Evolutionary conservation across 2,113 vertebrate species (phyloP).

Genomic region (Laticauda colubrina): DNA sequence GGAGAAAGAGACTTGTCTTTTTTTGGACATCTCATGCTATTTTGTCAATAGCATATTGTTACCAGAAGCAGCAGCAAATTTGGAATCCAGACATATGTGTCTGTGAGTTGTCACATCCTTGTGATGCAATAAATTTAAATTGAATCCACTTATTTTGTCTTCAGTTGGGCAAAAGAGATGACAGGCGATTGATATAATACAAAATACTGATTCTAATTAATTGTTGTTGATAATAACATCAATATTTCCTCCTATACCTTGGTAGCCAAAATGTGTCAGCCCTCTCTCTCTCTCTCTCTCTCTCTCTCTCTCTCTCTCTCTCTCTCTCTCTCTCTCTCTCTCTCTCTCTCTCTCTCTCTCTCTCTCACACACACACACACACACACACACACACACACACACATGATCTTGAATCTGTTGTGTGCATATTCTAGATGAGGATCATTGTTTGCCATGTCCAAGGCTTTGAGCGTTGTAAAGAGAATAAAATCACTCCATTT

Average conservation of each 20-base stretch:
- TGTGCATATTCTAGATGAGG: not conserved
- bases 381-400: not conserved
- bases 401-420: not conserved
- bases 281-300: accelerated
- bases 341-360: too few relatives aligned
- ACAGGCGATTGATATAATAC: not conserved
- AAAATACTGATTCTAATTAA: not conserved
- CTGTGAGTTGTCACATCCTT: not conserved
- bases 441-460: not conserved
- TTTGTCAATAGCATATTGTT: not conserved
- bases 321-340: accelerated
- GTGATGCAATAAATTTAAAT: not conserved
- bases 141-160: not conserved
- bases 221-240: not conserved
- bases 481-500: not conserved
- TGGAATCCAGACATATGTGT: not conserved
- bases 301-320: accelerated
- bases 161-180: not conserved
- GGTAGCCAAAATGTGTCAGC: not conserved
- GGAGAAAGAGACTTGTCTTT: not conserved
- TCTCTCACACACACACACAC: too few relatives aligned
- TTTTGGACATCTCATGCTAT: not conserved
- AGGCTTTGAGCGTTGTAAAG: not conserved
- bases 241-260: not conserved
- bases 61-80: not conserved